phyloP scores from a whole-genome alignment of 2,888 invertebrate genomes.

The Torymus aiolomorphi region DNA sequence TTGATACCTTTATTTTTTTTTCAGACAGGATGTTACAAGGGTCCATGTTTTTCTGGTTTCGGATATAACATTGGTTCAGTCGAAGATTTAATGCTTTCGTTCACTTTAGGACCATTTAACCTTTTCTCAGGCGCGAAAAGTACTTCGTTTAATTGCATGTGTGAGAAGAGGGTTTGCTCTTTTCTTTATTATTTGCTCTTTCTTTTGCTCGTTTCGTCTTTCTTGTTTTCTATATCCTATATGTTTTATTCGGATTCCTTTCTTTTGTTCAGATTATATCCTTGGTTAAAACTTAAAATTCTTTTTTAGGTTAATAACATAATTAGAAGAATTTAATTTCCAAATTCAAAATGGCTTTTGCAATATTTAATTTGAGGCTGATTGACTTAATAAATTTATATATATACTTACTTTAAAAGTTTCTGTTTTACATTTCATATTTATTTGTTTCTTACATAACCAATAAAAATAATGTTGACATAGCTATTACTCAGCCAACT shows the following conservation, averaged over 20 bases:
- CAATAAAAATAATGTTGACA: no score
- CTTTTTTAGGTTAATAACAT: not conserved
- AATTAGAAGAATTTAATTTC: no score
- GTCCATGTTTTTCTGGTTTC: not conserved
- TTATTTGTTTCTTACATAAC: no score
- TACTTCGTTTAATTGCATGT: constrained; percentile 46
- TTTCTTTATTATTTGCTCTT: constrained; percentile 32
- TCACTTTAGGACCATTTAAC: constrained; percentile 30
- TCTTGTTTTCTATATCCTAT: not conserved
- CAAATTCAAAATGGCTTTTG: no score
- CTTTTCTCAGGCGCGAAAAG: constrained; percentile 40
- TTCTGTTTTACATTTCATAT: no score
- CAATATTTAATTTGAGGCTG: no score
- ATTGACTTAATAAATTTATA: no score
- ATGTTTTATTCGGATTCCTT: not conserved
- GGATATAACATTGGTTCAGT: constrained; percentile 9
- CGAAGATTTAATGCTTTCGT: constrained; percentile 36
- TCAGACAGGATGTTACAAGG: not conserved
- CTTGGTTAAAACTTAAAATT: not conserved
- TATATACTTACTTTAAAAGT: no score
- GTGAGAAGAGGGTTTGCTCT: constrained; percentile 23
- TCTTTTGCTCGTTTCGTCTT: not conserved
- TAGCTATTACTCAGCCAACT: no score
- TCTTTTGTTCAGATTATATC: not conserved
- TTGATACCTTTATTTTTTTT: not conserved